A percentile compares a stretch with the other conserved stretches of the same genome.
phyloP scores from a whole-genome alignment of 2,113 vertebrate genomes.

The Elaphurus davidianus region DNA sequence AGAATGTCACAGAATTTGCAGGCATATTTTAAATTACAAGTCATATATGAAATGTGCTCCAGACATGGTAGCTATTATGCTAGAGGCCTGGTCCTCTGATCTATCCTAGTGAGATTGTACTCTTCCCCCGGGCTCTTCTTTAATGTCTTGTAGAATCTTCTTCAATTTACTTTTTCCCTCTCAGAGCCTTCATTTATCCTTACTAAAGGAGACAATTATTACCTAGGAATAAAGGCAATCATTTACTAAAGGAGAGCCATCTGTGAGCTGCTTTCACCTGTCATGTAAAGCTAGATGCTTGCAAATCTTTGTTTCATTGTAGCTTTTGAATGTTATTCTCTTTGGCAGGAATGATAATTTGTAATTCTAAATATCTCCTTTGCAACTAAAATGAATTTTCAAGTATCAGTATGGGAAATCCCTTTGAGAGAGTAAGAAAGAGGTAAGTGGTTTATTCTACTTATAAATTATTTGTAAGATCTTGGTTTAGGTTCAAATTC shows the following conservation, averaged over 20 bases:
- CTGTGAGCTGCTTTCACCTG: neutral
- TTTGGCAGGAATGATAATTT: neutral
- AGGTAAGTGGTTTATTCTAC: neutral
- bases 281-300: neutral
- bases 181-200: neutral
- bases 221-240: neutral
- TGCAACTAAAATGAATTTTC: neutral
- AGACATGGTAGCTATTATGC: neutral
- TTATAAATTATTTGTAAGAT: neutral
- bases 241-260: neutral
- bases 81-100: neutral
- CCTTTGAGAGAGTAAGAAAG: neutral
- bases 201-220: neutral
- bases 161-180: neutral
- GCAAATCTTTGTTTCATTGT: slow-evolving; percentile 9
- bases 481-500: neutral
- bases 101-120: neutral
- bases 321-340: slow-evolving; percentile 4
- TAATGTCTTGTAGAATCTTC: neutral
- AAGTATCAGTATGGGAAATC: neutral
- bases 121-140: neutral
- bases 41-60: neutral
- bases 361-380: neutral
- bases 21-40: neutral
- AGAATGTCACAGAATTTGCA: neutral